Percentiles rank a stretch among this genome's conserved stretches.
These are phyloP conservation scores for Azorinus chamasolen DNA, from an alignment of 2,888 invertebrate genomes.

Conservation along the genomic window DNA sequence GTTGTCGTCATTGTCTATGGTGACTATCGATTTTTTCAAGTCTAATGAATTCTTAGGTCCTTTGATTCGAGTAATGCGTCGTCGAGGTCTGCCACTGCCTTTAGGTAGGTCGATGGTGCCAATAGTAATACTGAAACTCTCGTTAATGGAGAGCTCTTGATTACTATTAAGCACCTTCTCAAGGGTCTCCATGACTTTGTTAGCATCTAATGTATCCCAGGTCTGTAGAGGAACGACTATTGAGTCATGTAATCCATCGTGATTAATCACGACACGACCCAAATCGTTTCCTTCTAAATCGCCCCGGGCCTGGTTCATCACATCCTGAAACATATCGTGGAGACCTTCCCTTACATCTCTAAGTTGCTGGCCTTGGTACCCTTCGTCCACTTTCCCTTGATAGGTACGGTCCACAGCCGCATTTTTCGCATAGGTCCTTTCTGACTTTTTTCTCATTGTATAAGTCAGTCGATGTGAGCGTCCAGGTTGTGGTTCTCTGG, in stretches of 20 bases:
- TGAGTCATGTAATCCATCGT: slow-evolving; percentile 35
- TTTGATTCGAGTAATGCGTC: slow-evolving; percentile 13
- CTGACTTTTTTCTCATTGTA: slow-evolving; percentile 12
- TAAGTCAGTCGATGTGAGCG: neutral
- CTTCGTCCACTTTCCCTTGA: slow-evolving; percentile 13
- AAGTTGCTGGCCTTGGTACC: slow-evolving; percentile 5
- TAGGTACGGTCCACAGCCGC: slow-evolving; percentile 11
- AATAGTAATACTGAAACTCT: slow-evolving; percentile 44
- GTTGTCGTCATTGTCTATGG: too few species aligned
- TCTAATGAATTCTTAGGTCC: too few species aligned
- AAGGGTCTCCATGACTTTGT: slow-evolving; percentile 17
- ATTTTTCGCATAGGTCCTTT: slow-evolving; percentile 16
- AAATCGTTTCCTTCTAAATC: slow-evolving; percentile 27
- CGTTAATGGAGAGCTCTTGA: slow-evolving; percentile 40
- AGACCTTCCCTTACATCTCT: slow-evolving; percentile 4
- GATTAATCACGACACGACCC: slow-evolving; percentile 31
- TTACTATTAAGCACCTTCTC: slow-evolving; percentile 59
- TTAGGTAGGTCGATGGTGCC: slow-evolving; percentile 37
- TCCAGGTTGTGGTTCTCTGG: neutral
- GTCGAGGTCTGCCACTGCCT: slow-evolving; percentile 45
- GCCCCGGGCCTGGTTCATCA: slow-evolving; percentile 8
- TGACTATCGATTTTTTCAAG: too few species aligned
- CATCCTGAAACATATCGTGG: slow-evolving; percentile 16
- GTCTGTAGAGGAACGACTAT: slow-evolving; percentile 49
- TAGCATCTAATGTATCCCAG: slow-evolving; percentile 35